Evolutionary conservation across 2,797 vertebrate genomes (phyloP).

Genomic region (Lophura swinhoii): DNA sequence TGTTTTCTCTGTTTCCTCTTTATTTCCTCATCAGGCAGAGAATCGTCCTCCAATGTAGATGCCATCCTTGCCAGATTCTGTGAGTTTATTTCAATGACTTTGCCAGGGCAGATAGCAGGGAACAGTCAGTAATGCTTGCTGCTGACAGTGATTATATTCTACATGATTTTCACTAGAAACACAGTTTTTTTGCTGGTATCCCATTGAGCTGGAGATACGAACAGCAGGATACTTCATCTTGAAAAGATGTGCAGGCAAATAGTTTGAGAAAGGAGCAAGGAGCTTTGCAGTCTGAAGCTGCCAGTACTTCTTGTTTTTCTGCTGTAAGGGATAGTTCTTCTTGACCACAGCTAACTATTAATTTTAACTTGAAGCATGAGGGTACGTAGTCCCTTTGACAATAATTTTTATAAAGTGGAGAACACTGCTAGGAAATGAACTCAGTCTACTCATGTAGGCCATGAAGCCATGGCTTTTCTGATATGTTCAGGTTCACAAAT

Average conservation of each 20-base stretch:
- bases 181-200: slow-evolving; percentile 7
- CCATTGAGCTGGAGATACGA: not conserved
- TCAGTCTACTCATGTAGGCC: not conserved
- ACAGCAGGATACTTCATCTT: not conserved
- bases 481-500: slow-evolving; percentile 45
- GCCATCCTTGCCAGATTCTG: slow-evolving; percentile 34
- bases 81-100: slow-evolving; percentile 34
- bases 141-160: not conserved
- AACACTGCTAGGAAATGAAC: not conserved
- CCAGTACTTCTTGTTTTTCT: not conserved
- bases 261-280: not conserved
- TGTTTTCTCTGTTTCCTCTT: slow-evolving; percentile 6
- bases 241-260: slow-evolving; percentile 2
- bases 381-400: not conserved
- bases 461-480: slow-evolving; percentile 19
- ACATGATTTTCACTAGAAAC: not conserved
- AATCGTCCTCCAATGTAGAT: slow-evolving; percentile 47
- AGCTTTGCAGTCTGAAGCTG: not conserved
- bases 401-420: not conserved
- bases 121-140: slow-evolving; percentile 18
- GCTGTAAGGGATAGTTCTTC: not conserved
- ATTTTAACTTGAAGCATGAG: not conserved
- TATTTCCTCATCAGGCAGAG: slow-evolving; percentile 34
- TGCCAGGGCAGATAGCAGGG: not conserved
- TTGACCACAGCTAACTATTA: not conserved